Evolutionary conservation across 2,113 vertebrate genomes (phyloP), one percentile per base, ranked within the genome.

Genomic region (Acanthochromis polyacanthus): DNA sequence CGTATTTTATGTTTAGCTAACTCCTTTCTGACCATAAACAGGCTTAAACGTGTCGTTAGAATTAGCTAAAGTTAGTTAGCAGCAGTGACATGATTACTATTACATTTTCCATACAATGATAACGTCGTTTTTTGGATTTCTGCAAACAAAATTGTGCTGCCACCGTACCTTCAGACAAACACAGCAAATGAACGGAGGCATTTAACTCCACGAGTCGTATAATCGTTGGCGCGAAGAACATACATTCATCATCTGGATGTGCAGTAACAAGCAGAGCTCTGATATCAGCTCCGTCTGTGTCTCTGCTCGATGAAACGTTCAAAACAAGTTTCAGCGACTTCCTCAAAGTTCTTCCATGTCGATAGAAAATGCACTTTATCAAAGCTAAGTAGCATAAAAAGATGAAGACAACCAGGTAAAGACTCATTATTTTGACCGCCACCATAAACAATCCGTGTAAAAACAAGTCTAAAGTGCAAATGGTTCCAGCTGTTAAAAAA

Each of bases 231-330:
- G 96, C 95, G 91, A 99, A 99, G 91, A 99, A 99, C 97, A 99
- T 96, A 4, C 96, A 95, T 83, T 99, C 98, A 84, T 99, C 98
- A 91, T 99, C 98, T 14, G 98, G 98, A 84, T 99, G 98, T 80
- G 97, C 98, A 50, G 95, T 99, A 15, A 98, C 92, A 25, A 99
- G 10, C 43, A 99, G 83, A n/a, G 91, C 93, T 16, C 83, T 87
- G 55, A 91, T 17, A 1, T 63, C 75, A 9, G 46, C 32, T 5
- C 53, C 48, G 46, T 38, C 15, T n/a, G 43, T 2, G 4, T 73
- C 72, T 59, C 61, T 46, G 43, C 14, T 32, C n/a, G 59, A 23
- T 4, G 36, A 51, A 56, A 48, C 36, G 1, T 67, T 64, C 67
- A 82, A 5, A 3, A 83, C 11, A 36, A 19, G 50, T 58, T 69